These are phyloP conservation scores for Tyto alba DNA, from an alignment of 2,113 vertebrate genomes.

Conservation along the genomic window DNA sequence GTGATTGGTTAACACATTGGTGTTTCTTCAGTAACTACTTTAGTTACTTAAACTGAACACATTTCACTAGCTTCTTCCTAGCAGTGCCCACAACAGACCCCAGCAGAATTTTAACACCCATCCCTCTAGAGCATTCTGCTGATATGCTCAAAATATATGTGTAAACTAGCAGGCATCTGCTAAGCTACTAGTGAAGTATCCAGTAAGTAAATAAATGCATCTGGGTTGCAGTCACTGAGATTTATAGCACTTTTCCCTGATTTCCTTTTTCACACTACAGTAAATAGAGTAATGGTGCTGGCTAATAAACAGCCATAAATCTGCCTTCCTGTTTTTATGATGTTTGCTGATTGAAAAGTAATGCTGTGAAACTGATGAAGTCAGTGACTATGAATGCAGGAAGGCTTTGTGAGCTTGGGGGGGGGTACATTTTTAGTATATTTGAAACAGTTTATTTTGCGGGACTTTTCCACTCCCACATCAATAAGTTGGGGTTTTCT, in stretches of 20 bases:
- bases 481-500: constrained; percentile 12
- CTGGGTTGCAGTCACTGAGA: constrained; percentile 58
- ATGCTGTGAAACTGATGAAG: constrained; percentile 57
- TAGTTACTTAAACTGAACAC: not conserved
- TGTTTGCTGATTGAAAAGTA: constrained; percentile 59
- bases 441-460: constrained; percentile 5
- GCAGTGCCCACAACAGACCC: constrained; percentile 18
- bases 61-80: not conserved
- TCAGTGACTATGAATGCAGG: constrained; percentile 27
- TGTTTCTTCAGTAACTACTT: not conserved
- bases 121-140: constrained; percentile 33
- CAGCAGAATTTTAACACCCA: constrained; percentile 42
- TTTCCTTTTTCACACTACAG: constrained; percentile 65
- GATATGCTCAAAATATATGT: constrained; percentile 50
- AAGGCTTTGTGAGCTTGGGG: not conserved
- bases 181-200: constrained; percentile 47
- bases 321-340: constrained; percentile 56
- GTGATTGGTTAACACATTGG: not conserved
- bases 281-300: constrained; percentile 62
- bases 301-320: constrained; percentile 64
- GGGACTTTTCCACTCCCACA: constrained; percentile 11
- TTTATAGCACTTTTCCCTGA: constrained; percentile 43
- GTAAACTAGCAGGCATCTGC: constrained; percentile 53
- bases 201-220: constrained; percentile 67
- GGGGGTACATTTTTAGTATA: not conserved